A percentile compares a stretch with the other conserved stretches of the same genome.
Evolutionary conservation across 2,797 vertebrate genomes (phyloP).

Genomic region (Poliocrania exsul): DNA sequence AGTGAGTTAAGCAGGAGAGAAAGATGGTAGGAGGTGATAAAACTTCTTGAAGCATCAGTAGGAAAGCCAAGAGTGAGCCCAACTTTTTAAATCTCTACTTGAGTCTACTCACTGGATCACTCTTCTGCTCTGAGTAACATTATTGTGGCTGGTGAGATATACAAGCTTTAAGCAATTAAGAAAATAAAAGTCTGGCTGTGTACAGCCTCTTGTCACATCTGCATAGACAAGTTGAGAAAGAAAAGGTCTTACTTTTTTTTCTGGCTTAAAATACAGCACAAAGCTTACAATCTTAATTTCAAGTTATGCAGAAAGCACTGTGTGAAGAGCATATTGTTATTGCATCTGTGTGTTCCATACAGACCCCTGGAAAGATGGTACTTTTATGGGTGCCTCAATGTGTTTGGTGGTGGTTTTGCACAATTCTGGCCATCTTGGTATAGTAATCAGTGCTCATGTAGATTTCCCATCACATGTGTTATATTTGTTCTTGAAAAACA

Average conservation of each 20-base stretch:
- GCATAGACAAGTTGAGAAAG: background rate
- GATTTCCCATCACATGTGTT: background rate
- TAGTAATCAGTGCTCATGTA: background rate
- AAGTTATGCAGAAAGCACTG: background rate
- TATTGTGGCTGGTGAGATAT: background rate
- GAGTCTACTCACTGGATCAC: background rate
- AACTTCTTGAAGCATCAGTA: background rate
- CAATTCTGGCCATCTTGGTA: background rate
- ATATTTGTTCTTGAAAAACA: background rate
- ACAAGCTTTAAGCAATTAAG: background rate
- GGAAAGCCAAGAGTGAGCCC: background rate
- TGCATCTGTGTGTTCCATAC: background rate
- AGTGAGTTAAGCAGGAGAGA: background rate
- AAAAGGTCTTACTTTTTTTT: background rate
- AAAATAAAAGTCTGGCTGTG: background rate
- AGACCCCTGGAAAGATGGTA: background rate
- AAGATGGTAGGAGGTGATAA: background rate
- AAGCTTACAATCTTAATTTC: background rate
- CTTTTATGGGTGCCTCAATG: background rate
- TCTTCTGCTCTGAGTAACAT: background rate
- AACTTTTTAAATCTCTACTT: background rate
- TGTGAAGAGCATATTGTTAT: background rate
- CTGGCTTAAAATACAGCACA: background rate
- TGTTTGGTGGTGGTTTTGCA: background rate
- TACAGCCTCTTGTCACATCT: background rate